Conservation (phyloP, 2,888 invertebrate species). For the Sycophila texana region DNA sequence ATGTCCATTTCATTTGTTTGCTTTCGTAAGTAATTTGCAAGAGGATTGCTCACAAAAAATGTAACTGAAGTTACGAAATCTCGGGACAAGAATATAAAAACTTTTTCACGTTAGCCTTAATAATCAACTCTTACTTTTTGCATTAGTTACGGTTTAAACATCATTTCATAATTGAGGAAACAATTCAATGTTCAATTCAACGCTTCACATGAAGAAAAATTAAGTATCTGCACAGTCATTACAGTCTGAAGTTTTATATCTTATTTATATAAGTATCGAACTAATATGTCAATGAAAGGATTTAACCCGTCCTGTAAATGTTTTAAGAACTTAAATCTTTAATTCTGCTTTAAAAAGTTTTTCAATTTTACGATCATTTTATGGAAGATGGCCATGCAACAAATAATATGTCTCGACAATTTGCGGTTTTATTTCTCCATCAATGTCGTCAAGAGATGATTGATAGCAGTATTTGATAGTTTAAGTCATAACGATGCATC, state of each 20-base stretch:
- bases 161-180: background rate
- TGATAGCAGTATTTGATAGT: conserved; percentile 28
- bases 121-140: too few species aligned
- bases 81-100: too few species aligned
- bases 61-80: too few species aligned
- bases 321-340: background rate
- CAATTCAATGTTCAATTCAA: too few species aligned
- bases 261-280: too few species aligned
- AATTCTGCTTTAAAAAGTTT: conserved; percentile 7
- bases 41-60: too few species aligned
- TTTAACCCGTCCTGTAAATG: too few species aligned
- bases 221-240: background rate
- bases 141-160: too few species aligned
- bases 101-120: too few species aligned
- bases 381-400: background rate
- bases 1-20: background rate
- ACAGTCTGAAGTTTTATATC: too few species aligned
- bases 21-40: too few species aligned
- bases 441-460: conserved; percentile 18
- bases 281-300: too few species aligned
- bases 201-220: background rate
- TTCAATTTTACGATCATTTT: conserved; percentile 12
- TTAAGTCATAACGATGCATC: conserved; percentile 17
- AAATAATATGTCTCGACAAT: conserved; percentile 15
- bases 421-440: conserved; percentile 40